Percentiles rank a stretch among this genome's conserved stretches.
Evolutionary conservation across 2,888 invertebrate genomes (phyloP).

Genomic region (Volucella inflata): DNA sequence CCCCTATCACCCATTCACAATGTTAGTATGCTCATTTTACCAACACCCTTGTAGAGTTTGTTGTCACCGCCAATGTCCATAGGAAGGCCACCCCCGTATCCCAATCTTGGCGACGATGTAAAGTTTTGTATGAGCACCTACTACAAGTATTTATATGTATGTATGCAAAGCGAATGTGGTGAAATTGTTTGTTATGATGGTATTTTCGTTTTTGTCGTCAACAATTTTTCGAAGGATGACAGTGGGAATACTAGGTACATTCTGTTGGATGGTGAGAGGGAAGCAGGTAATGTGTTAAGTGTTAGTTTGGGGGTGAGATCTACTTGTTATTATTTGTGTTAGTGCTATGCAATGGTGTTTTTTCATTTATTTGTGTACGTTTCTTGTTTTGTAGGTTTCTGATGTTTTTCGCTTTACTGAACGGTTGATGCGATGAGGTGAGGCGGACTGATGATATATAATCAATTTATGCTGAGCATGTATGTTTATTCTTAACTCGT

Average conservation of each 20-base stretch:
- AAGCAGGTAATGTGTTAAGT: constrained; percentile 39
- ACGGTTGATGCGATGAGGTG: no score
- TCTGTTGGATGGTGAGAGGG: not conserved
- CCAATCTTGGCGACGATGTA: not conserved
- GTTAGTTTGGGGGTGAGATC: constrained; percentile 18
- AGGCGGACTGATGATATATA: no score
- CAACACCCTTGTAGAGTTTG: constrained; percentile 1
- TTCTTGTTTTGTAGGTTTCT: constrained; percentile 7
- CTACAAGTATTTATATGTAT: not conserved
- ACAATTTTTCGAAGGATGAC: constrained; percentile 41
- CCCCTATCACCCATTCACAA: not conserved
- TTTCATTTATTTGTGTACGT: constrained; percentile 23
- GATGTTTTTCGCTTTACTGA: not conserved
- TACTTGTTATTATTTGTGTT: constrained; percentile 46
- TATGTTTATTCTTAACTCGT: no score
- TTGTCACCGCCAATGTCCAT: not conserved
- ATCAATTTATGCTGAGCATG: no score
- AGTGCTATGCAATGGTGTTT: constrained; percentile 38
- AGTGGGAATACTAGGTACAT: no score
- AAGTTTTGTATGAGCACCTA: constrained; percentile 1
- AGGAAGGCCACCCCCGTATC: not conserved
- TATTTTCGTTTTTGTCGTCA: constrained; percentile 11
- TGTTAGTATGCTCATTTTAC: not conserved
- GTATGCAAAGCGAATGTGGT: constrained; percentile 26
- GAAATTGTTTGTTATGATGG: constrained; percentile 33